phyloP scores from a whole-genome alignment of 2,113 vertebrate species.

The Orthonyx spaldingii region DNA sequence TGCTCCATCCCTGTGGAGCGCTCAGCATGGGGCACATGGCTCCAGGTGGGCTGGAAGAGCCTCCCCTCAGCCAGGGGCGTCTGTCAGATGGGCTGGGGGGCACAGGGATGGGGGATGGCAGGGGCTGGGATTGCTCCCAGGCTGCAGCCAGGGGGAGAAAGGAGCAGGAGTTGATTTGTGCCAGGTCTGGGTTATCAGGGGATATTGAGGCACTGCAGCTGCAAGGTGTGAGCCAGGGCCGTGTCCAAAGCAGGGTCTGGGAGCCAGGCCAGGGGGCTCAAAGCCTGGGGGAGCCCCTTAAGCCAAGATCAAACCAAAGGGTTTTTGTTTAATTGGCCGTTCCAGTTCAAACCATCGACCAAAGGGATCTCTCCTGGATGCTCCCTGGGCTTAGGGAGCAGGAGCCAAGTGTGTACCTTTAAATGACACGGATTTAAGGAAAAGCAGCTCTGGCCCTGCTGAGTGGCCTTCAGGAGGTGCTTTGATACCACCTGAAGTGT shows the following conservation, averaged over 20 bases:
- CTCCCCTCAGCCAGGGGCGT: fast-evolving
- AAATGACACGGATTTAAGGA: background rate
- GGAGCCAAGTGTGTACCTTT: background rate
- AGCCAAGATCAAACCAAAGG: background rate
- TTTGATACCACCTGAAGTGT: background rate
- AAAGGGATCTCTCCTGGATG: background rate
- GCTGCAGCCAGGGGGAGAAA: background rate
- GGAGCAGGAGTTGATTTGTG: background rate
- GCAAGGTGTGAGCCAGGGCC: background rate
- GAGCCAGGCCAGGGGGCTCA: background rate
- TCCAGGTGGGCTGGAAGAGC: background rate
- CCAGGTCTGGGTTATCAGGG: background rate
- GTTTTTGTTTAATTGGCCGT: background rate
- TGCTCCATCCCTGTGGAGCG: fast-evolving
- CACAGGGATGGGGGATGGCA: fast-evolving
- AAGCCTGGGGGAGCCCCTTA: background rate
- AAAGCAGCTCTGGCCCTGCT: background rate
- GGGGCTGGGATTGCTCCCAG: background rate
- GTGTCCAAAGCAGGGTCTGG: fast-evolving
- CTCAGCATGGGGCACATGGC: fast-evolving
- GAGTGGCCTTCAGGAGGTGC: background rate
- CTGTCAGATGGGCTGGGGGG: background rate
- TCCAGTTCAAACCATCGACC: background rate
- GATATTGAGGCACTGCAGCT: background rate
- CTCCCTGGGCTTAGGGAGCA: background rate